phyloP scores from a whole-genome alignment of 2,888 invertebrate genomes.

The Craniophora ligustri region DNA sequence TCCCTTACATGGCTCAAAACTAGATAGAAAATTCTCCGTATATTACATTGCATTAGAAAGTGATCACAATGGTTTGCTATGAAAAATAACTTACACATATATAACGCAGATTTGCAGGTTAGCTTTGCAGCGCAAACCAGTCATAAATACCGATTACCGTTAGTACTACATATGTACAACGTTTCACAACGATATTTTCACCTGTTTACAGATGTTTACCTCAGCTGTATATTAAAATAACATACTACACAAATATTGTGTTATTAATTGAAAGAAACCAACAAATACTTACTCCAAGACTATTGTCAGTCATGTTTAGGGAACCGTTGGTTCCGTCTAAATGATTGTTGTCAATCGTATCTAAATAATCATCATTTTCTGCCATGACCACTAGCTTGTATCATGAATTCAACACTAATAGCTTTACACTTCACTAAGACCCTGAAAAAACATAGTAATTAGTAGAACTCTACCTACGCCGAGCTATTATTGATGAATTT shows the following conservation, averaged over 20 bases:
- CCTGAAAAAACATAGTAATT: conserved; percentile 63
- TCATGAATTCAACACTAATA: conserved; percentile 67
- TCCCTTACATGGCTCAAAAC: background rate
- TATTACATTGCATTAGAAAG: background rate
- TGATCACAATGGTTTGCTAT: background rate
- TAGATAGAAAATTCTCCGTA: background rate
- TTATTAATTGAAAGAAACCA: conserved; percentile 11
- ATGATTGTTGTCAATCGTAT: conserved; percentile 86
- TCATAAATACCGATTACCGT: conserved; percentile 48
- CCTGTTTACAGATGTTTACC: background rate
- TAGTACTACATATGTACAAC: conserved; percentile 40
- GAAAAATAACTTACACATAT: conserved; percentile 21
- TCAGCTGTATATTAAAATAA: conserved; percentile 7
- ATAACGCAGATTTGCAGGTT: conserved; percentile 47
- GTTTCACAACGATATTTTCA: conserved; percentile 4
- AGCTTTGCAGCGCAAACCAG: conserved; percentile 32
- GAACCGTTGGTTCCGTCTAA: conserved; percentile 90
- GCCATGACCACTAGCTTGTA: conserved; percentile 78
- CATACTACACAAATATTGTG: conserved; percentile 1
- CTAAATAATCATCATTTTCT: conserved; percentile 87
- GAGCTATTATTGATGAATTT: conserved; percentile 59
- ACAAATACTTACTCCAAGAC: conserved; percentile 78
- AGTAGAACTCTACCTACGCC: conserved; percentile 25
- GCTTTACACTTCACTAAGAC: conserved; percentile 60
- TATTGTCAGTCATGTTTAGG: conserved; percentile 85